Evolutionary conservation across 2,113 vertebrate genomes (phyloP).

Genomic region (Struthidea cinerea): DNA sequence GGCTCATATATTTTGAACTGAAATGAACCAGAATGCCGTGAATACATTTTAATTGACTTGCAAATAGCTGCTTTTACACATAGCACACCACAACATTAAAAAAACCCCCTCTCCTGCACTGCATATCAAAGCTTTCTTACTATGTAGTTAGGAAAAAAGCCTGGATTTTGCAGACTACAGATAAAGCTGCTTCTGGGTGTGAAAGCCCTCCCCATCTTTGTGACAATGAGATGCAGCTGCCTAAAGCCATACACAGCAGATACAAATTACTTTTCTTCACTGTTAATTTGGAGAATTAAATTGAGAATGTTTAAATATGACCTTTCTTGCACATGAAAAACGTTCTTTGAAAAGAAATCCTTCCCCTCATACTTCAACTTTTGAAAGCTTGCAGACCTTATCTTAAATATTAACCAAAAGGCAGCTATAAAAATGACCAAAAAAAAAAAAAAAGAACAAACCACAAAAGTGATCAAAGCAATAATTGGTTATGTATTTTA

Average conservation of each 20-base stretch:
- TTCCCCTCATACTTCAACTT: not conserved
- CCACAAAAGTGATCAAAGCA: not conserved
- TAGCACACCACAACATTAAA: not conserved
- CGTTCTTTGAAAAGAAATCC: not conserved
- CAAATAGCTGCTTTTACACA: not conserved
- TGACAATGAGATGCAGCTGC: not conserved
- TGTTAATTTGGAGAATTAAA: not conserved
- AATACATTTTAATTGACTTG: not conserved
- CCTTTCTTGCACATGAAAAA: not conserved
- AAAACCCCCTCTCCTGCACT: not conserved
- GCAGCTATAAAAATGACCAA: not conserved
- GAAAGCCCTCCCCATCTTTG: not conserved
- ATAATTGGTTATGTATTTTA: not conserved
- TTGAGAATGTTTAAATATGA: not conserved
- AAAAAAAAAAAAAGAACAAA: too few species aligned
- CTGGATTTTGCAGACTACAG: not conserved
- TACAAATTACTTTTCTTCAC: not conserved
- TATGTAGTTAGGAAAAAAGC: too few species aligned
- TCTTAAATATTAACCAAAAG: not conserved
- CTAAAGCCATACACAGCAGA: not conserved
- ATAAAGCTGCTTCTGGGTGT: not conserved
- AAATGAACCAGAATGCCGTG: not conserved
- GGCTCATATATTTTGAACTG: not conserved
- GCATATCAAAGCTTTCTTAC: not conserved
- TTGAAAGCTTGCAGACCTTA: not conserved